Conservation (phyloP, 1,140 invertebrate genomes). For the Drosophila rufa region DNA sequence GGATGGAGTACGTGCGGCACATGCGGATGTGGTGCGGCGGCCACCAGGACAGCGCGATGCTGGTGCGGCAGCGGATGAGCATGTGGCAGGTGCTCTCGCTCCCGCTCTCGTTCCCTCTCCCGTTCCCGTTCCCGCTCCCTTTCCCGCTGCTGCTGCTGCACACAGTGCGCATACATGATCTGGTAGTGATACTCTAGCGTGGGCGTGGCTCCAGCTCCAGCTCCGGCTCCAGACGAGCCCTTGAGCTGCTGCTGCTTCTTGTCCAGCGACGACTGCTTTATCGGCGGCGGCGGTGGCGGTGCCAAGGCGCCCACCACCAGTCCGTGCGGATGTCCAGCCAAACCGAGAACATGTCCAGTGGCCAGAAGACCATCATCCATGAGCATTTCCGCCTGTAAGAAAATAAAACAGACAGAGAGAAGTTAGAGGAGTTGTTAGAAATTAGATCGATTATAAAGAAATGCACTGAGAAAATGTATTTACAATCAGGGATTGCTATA, state of each 20-base stretch:
- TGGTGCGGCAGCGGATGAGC: slow-evolving; percentile 23
- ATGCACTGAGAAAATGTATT: neutral
- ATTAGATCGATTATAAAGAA: slow-evolving; percentile 54
- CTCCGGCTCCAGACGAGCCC: slow-evolving; percentile 4
- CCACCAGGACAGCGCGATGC: slow-evolving; percentile 66
- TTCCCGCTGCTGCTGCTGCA: slow-evolving; percentile 67
- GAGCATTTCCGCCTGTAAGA: slow-evolving; percentile 69
- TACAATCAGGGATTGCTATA: neutral
- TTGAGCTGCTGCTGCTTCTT: slow-evolving; percentile 63
- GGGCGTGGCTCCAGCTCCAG: slow-evolving; percentile 14
- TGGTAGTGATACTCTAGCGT: slow-evolving; percentile 69
- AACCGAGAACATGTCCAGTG: slow-evolving; percentile 28
- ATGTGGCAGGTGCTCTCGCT: slow-evolving; percentile 49
- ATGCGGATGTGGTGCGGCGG: slow-evolving; percentile 40
- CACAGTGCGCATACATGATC: slow-evolving; percentile 78
- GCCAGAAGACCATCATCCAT: slow-evolving; percentile 56
- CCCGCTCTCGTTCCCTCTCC: slow-evolving; percentile 50
- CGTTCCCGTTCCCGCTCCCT: slow-evolving; percentile 40
- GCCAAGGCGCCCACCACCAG: slow-evolving; percentile 50
- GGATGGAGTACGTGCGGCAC: slow-evolving; percentile 48
- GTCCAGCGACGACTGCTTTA: slow-evolving; percentile 86
- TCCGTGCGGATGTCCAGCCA: slow-evolving; percentile 43
- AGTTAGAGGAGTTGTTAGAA: slow-evolving; percentile 18
- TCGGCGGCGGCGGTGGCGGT: slow-evolving; percentile 56
- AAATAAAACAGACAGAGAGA: neutral